Evolutionary conservation across 2,888 invertebrate species (phyloP).

Genomic region (Euphydryas editha): DNA sequence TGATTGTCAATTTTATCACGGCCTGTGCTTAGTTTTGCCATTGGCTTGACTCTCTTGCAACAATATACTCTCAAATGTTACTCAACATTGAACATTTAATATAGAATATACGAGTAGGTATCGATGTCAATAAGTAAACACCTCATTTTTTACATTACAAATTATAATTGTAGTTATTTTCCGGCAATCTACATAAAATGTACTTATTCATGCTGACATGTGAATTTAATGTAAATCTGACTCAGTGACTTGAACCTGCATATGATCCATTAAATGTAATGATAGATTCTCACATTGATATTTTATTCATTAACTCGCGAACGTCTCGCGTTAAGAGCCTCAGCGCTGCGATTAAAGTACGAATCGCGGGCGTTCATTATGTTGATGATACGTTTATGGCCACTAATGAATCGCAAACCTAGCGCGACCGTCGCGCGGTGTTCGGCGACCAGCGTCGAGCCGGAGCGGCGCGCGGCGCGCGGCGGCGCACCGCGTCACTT

Average conservation of each 20-base stretch:
- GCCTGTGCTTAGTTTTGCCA: too few relatives aligned
- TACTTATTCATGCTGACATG: not conserved
- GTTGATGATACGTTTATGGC: not conserved
- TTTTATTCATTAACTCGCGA: not conserved
- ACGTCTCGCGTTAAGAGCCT: not conserved
- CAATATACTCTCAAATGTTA: too few relatives aligned
- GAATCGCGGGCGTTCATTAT: not conserved
- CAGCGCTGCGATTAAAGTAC: not conserved
- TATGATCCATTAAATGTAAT: slow-evolving; percentile 19
- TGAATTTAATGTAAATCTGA: not conserved
- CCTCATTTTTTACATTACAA: too few relatives aligned
- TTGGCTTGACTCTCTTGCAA: too few relatives aligned
- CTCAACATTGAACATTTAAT: too few relatives aligned
- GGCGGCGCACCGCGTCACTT: not conserved
- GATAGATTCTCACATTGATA: not conserved
- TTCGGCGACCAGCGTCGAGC: not conserved
- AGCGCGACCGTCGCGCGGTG: not conserved
- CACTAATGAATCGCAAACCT: not conserved
- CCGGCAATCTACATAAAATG: not conserved
- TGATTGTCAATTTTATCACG: too few relatives aligned
- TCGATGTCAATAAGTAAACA: too few relatives aligned
- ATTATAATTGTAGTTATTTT: too few relatives aligned
- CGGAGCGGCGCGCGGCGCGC: not conserved
- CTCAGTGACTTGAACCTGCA: not conserved
- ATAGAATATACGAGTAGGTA: too few relatives aligned